Base-by-base conservation (phyloP, 23 tunicate species). In the Ciona savignyi region DNA sequence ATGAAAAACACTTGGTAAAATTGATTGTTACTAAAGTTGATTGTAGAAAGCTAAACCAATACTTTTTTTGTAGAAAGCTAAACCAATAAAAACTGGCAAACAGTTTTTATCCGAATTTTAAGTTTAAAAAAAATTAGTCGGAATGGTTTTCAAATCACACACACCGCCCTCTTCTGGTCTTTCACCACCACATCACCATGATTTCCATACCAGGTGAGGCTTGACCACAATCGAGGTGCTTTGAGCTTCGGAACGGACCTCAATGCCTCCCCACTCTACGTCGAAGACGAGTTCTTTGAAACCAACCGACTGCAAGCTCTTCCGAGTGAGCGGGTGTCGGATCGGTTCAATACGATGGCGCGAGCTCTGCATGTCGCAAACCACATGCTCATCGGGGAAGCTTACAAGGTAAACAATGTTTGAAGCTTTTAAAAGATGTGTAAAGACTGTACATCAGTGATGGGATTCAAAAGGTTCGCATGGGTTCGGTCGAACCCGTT, bases 241-340 rank as follows among this genome's bases (percentile, higher is more conserved):
- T 20, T 93, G 33, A 77, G 84, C 30, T 93, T 93, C 60, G 98
- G 98, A 62, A 86, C 89, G 0, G 98, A 93, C 63, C 72, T 86
- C 51, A 86, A 93, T 70, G 93, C 98, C 23, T 86, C 98, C 1
- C 98, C 98, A 0, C 93, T 93, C 23, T 93, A 93, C 66, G 98
- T 93, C 23, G 98, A 93, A 51, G 98, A 93, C 35, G 98, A 93
- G 66, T 85, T 93, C 60, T 90, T 90, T 51, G 97, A 83, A 30
- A 67, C 86, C 3, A 74, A 90, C 42, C 81, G 97, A 1, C 34
- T 90, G 70, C 97, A 90, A 30, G 74, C 84, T 22, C 90, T 90
- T 9, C 98, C 93, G 23, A 93, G 93, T 51, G 98, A 93, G 74
- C 51, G 86, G 32, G 85, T 93, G 6, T 86, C 93, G 30, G 88